Base-by-base conservation (phyloP, 2,797 vertebrate species). In the Neomorphus geoffroyi region DNA sequence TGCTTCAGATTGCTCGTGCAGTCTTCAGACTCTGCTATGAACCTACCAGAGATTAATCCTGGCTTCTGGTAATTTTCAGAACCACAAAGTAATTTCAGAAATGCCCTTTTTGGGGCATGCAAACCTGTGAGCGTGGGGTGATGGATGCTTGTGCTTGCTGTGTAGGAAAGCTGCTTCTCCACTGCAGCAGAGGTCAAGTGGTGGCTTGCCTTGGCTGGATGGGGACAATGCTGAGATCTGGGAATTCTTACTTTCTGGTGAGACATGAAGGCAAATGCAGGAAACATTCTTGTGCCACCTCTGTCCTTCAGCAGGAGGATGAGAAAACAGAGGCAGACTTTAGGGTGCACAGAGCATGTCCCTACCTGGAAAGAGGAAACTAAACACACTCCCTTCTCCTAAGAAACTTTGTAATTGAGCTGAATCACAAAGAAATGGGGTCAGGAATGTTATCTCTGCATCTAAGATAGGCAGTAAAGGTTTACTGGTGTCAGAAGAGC, bases 41-140 rank as follows among this genome's bases (percentile, higher is more conserved):
- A n/a, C 21, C 18, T 78, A 23, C 33, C 24, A 78, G 32, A 71
- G 45, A n/a, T 67, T 39, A 80, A 83, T 53, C 58, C 37, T 57
- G 30, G 24, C 3, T 19, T 13, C 28, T 50, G 28, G 26, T 73
- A 57, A 72, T 45, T 61, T 81, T 18, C 54, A 81, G 61, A 64
- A 41, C 11, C 33, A 37, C 32, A 83, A 41, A 35, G 28, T 5
- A 5, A 57, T 71, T 88, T 66, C 5, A 7, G 54, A 86, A 56
- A 4, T 32, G 3, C 13, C 8, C 9, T 7, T 35, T 78, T 30
- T 1, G 1, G 19, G 35, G 11, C 13, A 7, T 7, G 17, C 27
- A 37, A 28, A 2, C 0, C 0, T 43, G 30, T 48, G 35, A 58
- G 48, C 1, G 0, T 14, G 28, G 45, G 24, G 28, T 45, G 30